These are phyloP conservation scores for Coreius guichenoti DNA, from an alignment of 2,797 vertebrate species.

Conservation along the genomic window DNA sequence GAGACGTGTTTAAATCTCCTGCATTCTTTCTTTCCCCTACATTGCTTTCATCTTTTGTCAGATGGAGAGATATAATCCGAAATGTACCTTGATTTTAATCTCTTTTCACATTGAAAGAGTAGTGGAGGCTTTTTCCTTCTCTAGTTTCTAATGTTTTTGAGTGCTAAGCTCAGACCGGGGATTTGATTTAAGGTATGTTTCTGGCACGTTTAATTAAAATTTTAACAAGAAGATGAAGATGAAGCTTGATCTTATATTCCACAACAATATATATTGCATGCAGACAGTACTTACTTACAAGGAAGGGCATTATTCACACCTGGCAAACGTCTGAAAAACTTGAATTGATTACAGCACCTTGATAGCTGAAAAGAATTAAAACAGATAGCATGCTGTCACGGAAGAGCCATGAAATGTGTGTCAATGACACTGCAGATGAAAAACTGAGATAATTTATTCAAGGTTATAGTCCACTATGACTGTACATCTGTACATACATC, in stretches of 20 bases:
- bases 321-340: neutral
- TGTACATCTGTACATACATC: neutral
- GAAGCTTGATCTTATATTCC: neutral
- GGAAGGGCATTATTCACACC: neutral
- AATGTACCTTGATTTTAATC: slow-evolving; percentile 51
- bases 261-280: neutral
- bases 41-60: slow-evolving; percentile 39
- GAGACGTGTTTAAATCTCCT: slow-evolving; percentile 6
- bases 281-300: neutral
- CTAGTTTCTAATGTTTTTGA: neutral
- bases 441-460: neutral
- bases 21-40: slow-evolving; percentile 25
- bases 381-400: slow-evolving; percentile 14
- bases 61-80: slow-evolving; percentile 45
- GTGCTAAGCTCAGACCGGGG: neutral
- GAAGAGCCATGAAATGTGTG: neutral
- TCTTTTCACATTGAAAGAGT: slow-evolving; percentile 33
- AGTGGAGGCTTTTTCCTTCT: slow-evolving; percentile 11
- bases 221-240: neutral
- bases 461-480: neutral
- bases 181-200: neutral
- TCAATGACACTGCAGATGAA: neutral
- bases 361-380: neutral
- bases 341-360: neutral
- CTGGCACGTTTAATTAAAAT: neutral